phyloP scores from a whole-genome alignment of 1,140 invertebrate species.

The Brachionus paranguensis region DNA sequence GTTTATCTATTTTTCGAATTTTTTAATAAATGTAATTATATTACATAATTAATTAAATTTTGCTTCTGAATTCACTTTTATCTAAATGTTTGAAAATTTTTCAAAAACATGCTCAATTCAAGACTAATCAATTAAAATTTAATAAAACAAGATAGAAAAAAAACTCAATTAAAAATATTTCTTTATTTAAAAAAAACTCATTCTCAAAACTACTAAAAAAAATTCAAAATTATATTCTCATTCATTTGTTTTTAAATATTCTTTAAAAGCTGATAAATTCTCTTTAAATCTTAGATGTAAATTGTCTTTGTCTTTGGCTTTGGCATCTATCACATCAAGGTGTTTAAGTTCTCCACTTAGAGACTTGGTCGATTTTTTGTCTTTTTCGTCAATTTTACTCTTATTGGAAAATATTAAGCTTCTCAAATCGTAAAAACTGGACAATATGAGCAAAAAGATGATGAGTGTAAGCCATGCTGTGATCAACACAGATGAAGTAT shows the following conservation, averaged over 20 bases:
- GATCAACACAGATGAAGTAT: not conserved
- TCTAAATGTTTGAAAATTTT: too few species aligned
- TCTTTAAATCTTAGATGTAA: constrained; percentile 17
- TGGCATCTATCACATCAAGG: not conserved
- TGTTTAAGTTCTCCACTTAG: not conserved
- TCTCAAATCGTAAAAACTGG: not conserved
- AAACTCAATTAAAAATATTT: not conserved
- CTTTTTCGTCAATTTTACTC: not conserved
- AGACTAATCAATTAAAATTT: too few species aligned
- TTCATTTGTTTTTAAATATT: constrained; percentile 1
- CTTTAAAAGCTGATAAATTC: not conserved
- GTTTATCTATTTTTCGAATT: too few species aligned
- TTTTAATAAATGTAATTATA: too few species aligned
- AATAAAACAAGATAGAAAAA: too few species aligned
- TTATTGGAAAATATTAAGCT: not conserved
- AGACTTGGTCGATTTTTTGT: not conserved
- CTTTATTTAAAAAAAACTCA: not conserved
- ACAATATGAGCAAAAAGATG: not conserved
- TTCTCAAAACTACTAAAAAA: not conserved
- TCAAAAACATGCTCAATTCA: too few species aligned
- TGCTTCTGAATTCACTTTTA: too few species aligned
- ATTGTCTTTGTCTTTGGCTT: not conserved
- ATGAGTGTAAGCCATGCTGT: not conserved
- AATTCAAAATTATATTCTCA: not conserved
- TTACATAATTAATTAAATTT: too few species aligned